Evolutionary conservation across 2,797 vertebrate species (phyloP), one percentile per base, ranked within the genome.

Genomic region (Macrochelys suwanniensis): DNA sequence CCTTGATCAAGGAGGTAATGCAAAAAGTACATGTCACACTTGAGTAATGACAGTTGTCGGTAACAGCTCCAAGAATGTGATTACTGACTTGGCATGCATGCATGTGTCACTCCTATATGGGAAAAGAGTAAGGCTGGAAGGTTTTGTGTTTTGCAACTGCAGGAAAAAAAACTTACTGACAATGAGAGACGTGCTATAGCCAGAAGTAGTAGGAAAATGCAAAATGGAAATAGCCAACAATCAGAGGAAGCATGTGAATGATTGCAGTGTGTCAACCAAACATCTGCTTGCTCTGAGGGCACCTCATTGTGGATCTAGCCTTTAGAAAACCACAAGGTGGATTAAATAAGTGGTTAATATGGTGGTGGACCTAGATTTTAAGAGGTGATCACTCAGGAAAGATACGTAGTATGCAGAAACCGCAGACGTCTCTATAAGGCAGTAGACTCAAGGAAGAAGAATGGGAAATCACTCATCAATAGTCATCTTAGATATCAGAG

Each of bases 1-100:
- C 90, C 85, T 88, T 95, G 95, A 95, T 96, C 92, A 93, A 65
- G 76, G 56, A 93, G 80, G 26, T 89, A 42, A 56, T 83, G 92
- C 61, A 88, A 77, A 93, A 95, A 25, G 1, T 84, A 0, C n/a
- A 51, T 92, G 65, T 86, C 56, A 85, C 89, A 83, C 21, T 86
- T 90, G 65, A 81, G 77, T 77, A 68, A 68, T 79, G 57, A 25
- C n/a, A 65, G 57, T 65, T 92, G 56, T 77, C 92, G 51, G 26
- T 96, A 80, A 89, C 51, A 92, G 51, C 87, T 86, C 87, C 68
- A 57, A 71, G 86, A 92, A 65, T 21, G 37, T 13, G 28, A 37
- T 68, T 68, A 37, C 17, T 37, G 9, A 37, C 33, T 56, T 92
- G 56, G 45, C 37, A 71, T 53, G 54, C 88, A 53, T 19, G 19